Evolutionary conservation across 1,140 invertebrate species (phyloP), one percentile per base, ranked within the genome.

Genomic region (Scaptomyza graminum): DNA sequence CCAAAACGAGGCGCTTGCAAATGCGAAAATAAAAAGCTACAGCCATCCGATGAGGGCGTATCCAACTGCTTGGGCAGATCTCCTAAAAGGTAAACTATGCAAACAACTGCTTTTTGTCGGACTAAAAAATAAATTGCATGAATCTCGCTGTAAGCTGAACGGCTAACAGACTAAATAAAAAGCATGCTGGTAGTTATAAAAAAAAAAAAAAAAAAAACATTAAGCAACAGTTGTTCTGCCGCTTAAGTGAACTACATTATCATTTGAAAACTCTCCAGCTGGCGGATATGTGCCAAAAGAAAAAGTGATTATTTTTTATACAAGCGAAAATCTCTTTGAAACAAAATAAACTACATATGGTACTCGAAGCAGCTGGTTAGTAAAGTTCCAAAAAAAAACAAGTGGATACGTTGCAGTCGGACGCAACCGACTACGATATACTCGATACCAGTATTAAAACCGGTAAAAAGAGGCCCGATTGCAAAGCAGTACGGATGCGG

Each of bases 21-120:
- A 74, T 60, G 63, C 15, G 50, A 72, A 47, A 74, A 61, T 76
- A 84, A 84, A 80, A 71, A 28, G 50, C 64, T 69, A 37, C 51
- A 74, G 41, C 41, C 25, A 65, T 55, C 66, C 60, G 60, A 67
- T 63, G 50, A 37, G 50, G 76, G 76, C 76, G 76, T 78, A n/a
- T 7, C 47, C 55, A 65, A 79, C 31, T 49, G 51, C 59, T 52
- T 34, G 46, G 50, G 54, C 37, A 52, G n/a, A 46, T 43, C 64
- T 44, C 25, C 37, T 28, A 12, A 9, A 52, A 44, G 54, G 71
- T 79, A 71, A 80, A 79, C 77, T 80, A 76, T 76, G 76, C 64
- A 75, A 80, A 65, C 70, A 60, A 51, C 57, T 25, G 37, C 2
- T 47, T 28, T 37, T 31, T 25, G 11, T 6, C 46, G 31, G 34